A percentile compares a stretch with the other conserved stretches of the same genome.
Evolutionary conservation across 1,140 invertebrate genomes (phyloP).

Genomic region (Meloidogyne hapla): DNA sequence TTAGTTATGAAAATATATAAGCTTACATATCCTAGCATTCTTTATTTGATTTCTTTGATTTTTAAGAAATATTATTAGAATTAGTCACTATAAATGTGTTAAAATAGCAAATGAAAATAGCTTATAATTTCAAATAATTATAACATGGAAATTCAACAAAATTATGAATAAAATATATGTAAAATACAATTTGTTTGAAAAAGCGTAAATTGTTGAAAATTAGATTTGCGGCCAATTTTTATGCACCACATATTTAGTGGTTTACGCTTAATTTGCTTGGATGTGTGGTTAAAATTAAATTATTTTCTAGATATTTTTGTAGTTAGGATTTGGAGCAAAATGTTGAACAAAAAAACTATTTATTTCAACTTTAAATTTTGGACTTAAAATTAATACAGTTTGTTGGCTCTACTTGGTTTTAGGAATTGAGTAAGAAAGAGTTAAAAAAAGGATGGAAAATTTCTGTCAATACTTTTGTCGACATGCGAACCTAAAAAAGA

Average conservation of each 20-base stretch:
- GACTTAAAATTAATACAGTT: no score
- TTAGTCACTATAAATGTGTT: background rate
- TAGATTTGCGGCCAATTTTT: background rate
- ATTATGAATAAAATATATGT: background rate
- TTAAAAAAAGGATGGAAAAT: no score
- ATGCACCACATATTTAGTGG: background rate
- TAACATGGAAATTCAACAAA: background rate
- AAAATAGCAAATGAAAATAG: background rate
- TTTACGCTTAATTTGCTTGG: background rate
- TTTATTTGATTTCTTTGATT: no score
- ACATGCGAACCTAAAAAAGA: no score
- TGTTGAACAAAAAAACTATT: no score
- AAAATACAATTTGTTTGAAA: background rate
- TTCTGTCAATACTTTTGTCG: no score
- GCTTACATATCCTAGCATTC: background rate
- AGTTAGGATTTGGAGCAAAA: no score
- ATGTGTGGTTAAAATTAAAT: no score
- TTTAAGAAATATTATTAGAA: background rate
- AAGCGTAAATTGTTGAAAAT: background rate
- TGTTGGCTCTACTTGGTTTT: no score
- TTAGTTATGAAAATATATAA: background rate
- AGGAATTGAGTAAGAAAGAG: no score
- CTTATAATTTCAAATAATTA: background rate
- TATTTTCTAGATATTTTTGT: no score
- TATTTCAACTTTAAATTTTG: no score